A percentile compares a stretch with the other conserved stretches of the same genome.
These are phyloP conservation scores for Silvanus unidentatus DNA, from an alignment of 2,888 invertebrate genomes.

Conservation along the genomic window DNA sequence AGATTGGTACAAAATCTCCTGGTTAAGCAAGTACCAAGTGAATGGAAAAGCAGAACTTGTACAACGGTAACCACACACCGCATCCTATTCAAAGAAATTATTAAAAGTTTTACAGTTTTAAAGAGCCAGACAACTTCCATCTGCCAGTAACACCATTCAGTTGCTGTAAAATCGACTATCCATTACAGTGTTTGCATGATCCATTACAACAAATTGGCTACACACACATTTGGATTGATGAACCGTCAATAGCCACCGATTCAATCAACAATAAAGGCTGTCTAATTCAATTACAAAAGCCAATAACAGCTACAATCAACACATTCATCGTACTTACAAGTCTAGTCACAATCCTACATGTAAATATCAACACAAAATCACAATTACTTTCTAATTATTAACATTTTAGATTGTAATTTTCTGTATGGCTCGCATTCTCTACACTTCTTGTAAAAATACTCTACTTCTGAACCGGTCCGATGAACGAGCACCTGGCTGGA, in stretches of 20 bases:
- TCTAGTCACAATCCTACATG: constrained; percentile 24
- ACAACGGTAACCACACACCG: constrained; percentile 32
- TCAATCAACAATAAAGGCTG: constrained; percentile 43
- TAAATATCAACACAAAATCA: constrained; percentile 10
- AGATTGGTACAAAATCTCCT: constrained; percentile 56
- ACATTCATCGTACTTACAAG: constrained; percentile 30
- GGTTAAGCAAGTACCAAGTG: constrained; percentile 52
- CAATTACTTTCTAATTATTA: constrained; percentile 2
- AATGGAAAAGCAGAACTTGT: constrained; percentile 30
- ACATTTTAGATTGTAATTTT: constrained; percentile 44
- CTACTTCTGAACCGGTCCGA: constrained; percentile 49
- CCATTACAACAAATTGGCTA: constrained; percentile 50
- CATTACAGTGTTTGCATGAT: constrained; percentile 58
- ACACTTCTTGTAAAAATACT: constrained; percentile 52
- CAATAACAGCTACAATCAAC: constrained; percentile 32
- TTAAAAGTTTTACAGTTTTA: constrained; percentile 19
- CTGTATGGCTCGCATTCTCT: constrained; percentile 50
- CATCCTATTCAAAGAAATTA: background rate
- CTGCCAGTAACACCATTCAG: constrained; percentile 55
- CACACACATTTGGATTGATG: constrained; percentile 38
- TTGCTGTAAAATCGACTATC: constrained; percentile 54
- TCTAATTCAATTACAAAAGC: constrained; percentile 35
- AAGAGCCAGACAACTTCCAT: constrained; percentile 17
- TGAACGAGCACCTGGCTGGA: constrained; percentile 47
- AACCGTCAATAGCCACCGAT: constrained; percentile 34